These are phyloP conservation scores for Sthenelais limicola DNA, from an alignment of 2,888 invertebrate species.

Conservation along the genomic window DNA sequence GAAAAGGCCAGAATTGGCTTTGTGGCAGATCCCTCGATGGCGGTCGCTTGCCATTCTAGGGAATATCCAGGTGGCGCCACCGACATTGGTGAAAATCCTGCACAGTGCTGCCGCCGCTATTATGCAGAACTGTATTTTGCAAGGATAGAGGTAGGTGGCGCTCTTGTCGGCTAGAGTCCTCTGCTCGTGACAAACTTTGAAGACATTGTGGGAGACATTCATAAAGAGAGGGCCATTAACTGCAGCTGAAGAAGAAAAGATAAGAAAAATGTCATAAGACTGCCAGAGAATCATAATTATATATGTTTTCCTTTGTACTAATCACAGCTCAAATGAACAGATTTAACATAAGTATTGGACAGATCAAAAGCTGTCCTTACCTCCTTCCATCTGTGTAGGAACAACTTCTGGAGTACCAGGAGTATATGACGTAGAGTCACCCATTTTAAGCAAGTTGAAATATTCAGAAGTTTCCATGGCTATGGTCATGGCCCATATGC, in stretches of 20 bases:
- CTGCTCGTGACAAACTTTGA: neutral
- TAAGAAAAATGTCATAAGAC: no score
- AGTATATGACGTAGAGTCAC: neutral
- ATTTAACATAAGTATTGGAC: no score
- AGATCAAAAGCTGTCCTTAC: no score
- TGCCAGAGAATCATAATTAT: no score
- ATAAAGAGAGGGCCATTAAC: conserved; percentile 8
- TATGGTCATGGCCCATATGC: conserved; percentile 25
- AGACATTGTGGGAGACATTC: neutral
- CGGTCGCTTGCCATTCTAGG: neutral
- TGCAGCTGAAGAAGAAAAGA: neutral
- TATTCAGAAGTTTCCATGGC: conserved; percentile 35
- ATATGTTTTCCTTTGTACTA: no score
- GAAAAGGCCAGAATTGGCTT: conserved; percentile 35
- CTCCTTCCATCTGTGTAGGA: neutral
- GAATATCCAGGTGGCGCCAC: conserved; percentile 6
- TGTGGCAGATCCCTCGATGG: conserved; percentile 25
- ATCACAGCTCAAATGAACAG: no score
- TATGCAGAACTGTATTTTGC: conserved; percentile 20
- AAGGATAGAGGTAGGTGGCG: conserved; percentile 31
- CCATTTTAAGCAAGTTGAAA: neutral
- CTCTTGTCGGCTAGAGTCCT: conserved; percentile 25
- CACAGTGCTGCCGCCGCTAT: conserved; percentile 12
- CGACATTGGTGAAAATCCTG: conserved; percentile 10
- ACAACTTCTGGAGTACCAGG: conserved; percentile 5